Percentiles rank a stretch among this genome's conserved stretches.
phyloP scores from a whole-genome alignment of 2,888 invertebrate genomes.

The Drosophila prolongata region DNA sequence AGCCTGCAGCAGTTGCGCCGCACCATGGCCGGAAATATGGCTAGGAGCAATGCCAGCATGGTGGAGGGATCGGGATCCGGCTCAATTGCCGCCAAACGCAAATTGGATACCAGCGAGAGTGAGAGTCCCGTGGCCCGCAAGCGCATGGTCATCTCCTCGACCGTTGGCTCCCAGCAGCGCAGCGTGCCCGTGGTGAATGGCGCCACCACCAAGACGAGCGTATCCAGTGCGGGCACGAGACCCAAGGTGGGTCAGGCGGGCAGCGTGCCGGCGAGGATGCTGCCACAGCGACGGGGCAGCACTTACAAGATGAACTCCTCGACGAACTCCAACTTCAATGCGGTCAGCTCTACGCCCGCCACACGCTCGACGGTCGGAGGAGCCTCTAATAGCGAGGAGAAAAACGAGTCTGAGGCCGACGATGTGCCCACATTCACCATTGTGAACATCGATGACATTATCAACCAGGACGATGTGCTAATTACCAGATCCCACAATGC shows the following conservation, averaged over 20 bases:
- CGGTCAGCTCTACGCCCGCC: neutral
- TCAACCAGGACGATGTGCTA: constrained; percentile 83
- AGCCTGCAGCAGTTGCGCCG: constrained; percentile 73
- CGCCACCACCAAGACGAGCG: constrained; percentile 14
- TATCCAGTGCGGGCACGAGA: constrained; percentile 11
- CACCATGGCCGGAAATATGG: constrained; percentile 54
- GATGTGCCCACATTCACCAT: constrained; percentile 84
- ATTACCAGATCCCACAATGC: constrained; percentile 61
- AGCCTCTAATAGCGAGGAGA: neutral
- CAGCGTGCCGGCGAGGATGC: constrained; percentile 3
- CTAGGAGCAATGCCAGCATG: constrained; percentile 42
- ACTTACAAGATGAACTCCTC: constrained; percentile 11
- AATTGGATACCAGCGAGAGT: constrained; percentile 51
- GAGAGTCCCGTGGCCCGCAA: constrained; percentile 61
- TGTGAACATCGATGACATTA: constrained; percentile 84
- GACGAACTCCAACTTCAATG: neutral
- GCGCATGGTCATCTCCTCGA: constrained; percentile 42
- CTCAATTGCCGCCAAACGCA: constrained; percentile 53
- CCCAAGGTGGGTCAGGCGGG: constrained; percentile 6
- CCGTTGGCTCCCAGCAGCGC: constrained; percentile 5
- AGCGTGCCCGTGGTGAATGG: constrained; percentile 54
- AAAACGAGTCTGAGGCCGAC: constrained; percentile 50
- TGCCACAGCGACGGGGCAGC: constrained; percentile 9
- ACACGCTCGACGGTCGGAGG: neutral
- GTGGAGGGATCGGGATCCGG: constrained; percentile 8